phyloP scores from a whole-genome alignment of 2,888 invertebrate species.

The Chrysotoxum bicinctum region DNA sequence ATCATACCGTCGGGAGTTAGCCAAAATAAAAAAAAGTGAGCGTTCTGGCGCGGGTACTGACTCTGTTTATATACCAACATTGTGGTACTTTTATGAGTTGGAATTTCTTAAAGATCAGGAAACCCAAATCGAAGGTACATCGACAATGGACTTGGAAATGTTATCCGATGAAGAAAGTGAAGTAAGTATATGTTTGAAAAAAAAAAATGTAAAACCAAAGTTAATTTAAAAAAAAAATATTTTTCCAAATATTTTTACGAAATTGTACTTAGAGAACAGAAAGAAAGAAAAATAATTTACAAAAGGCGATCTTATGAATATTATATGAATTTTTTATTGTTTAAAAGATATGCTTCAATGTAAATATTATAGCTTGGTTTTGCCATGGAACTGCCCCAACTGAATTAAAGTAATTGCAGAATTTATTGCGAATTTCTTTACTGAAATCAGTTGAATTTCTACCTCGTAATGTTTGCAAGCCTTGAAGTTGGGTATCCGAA shows the following conservation, averaged over 20 bases:
- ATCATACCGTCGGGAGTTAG: too few species aligned
- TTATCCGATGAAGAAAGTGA: not conserved
- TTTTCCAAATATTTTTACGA: too few species aligned
- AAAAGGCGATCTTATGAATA: not conserved
- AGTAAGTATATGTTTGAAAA: not conserved
- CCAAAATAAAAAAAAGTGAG: too few species aligned
- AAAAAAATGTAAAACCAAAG: not conserved
- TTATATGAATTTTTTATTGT: not conserved
- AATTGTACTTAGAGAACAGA: too few species aligned
- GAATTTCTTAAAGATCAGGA: not conserved
- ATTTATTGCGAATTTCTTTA: not conserved
- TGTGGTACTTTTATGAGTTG: too few species aligned
- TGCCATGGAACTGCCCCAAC: not conserved
- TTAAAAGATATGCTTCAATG: not conserved
- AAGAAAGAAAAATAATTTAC: not conserved
- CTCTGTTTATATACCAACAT: too few species aligned
- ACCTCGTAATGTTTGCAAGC: not conserved
- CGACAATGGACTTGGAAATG: not conserved
- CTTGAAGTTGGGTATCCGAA: not conserved
- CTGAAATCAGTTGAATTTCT: not conserved
- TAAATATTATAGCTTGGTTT: not conserved
- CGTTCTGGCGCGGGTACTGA: too few species aligned
- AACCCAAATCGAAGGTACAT: constrained; percentile 14
- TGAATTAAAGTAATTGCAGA: not conserved
- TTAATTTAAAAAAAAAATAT: too few species aligned